Percentiles rank a stretch among this genome's conserved stretches.
Conservation (phyloP, 2,888 invertebrate species). For the Drosophila incognita region DNA sequence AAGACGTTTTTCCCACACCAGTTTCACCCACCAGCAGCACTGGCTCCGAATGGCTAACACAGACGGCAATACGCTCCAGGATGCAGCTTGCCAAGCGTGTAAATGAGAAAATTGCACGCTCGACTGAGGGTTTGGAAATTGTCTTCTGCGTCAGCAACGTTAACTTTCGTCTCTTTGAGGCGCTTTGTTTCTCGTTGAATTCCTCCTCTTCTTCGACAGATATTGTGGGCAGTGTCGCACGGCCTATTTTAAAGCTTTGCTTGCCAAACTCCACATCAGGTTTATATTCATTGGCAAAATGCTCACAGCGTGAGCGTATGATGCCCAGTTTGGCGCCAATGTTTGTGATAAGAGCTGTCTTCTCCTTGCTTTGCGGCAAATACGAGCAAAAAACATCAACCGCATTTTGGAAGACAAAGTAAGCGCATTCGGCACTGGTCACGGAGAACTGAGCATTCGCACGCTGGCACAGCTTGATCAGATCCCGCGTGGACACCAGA, state of each 20-base stretch:
- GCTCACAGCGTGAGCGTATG: slow-evolving; percentile 92
- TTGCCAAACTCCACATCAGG: slow-evolving; percentile 88
- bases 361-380: slow-evolving; percentile 88
- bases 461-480: slow-evolving; percentile 95
- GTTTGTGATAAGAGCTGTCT: slow-evolving; percentile 89
- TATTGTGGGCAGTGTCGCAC: slow-evolving; percentile 87
- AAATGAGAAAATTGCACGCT: slow-evolving; percentile 90
- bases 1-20: slow-evolving; percentile 98
- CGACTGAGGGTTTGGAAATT: slow-evolving; percentile 27
- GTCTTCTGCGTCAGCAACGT: slow-evolving; percentile 52
- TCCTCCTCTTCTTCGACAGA: slow-evolving; percentile 24
- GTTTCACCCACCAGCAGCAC: slow-evolving; percentile 98
- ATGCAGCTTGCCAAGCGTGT: slow-evolving; percentile 92
- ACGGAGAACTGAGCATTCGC: slow-evolving; percentile 91
- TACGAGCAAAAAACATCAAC: slow-evolving; percentile 96
- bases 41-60: slow-evolving; percentile 93
- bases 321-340: slow-evolving; percentile 94
- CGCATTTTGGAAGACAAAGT: slow-evolving; percentile 91
- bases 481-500: slow-evolving; percentile 92
- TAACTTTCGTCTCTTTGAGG: slow-evolving; percentile 79
- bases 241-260: slow-evolving; percentile 89
- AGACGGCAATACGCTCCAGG: slow-evolving; percentile 94
- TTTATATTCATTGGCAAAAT: slow-evolving; percentile 91
- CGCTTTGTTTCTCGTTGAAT: slow-evolving; percentile 29
- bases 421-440: slow-evolving; percentile 86